These are phyloP conservation scores for Desmophyllum pertusum DNA, from an alignment of 92 coral and sea anemone genomes.

Conservation along the genomic window DNA sequence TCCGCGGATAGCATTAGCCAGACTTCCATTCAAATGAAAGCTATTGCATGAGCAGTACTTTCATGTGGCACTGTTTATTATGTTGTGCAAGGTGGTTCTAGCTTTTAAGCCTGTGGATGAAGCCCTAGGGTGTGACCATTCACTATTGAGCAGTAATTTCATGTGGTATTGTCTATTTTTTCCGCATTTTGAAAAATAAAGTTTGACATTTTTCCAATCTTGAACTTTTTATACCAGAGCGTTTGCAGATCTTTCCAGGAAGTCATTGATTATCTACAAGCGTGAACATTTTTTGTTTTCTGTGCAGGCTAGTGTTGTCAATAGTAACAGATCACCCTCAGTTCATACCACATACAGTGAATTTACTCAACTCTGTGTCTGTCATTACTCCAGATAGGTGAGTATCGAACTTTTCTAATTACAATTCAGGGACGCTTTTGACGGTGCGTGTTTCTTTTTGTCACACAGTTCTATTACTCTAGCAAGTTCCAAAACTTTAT, in stretches of 20 bases:
- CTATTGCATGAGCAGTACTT: too few relatives aligned
- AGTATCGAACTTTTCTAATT: too few relatives aligned
- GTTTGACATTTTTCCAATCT: too few relatives aligned
- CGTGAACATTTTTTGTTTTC: neutral
- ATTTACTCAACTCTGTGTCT: slow-evolving; percentile 76
- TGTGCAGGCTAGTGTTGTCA: slow-evolving; percentile 75
- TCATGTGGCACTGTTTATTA: too few relatives aligned
- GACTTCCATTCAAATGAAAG: too few relatives aligned
- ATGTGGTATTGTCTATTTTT: too few relatives aligned
- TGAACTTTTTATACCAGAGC: neutral
- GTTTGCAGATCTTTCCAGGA: neutral
- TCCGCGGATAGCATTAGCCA: too few relatives aligned
- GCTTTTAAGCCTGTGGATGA: too few relatives aligned
- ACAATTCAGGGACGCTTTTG: neutral
- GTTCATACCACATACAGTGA: slow-evolving; percentile 83
- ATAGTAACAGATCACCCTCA: slow-evolving; percentile 86
- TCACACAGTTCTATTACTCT: neutral
- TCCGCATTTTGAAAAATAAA: too few relatives aligned
- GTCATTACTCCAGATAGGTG: slow-evolving; percentile 90
- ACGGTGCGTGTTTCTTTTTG: neutral
- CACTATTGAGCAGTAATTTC: too few relatives aligned
- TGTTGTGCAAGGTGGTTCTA: too few relatives aligned
- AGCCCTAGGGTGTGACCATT: too few relatives aligned
- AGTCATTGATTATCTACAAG: neutral
- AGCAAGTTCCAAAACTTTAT: neutral